Percentiles rank a stretch among this genome's conserved stretches.
phyloP scores from a whole-genome alignment of 1,140 invertebrate genomes.

The Neodiprion pinetum region DNA sequence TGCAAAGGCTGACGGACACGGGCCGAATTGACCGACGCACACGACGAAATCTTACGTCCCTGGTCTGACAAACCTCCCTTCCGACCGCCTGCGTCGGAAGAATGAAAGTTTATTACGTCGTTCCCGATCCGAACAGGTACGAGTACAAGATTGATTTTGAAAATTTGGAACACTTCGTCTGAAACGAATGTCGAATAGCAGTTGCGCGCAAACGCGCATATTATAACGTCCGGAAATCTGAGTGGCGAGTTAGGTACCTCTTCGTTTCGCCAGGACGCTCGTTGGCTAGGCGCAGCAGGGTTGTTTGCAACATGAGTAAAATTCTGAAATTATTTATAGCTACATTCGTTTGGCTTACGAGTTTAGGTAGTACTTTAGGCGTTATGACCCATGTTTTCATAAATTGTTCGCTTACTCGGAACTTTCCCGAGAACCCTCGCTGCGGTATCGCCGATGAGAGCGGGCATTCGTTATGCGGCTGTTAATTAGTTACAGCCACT shows the following conservation, averaged over 20 bases:
- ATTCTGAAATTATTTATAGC: neutral
- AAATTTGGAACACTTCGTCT: neutral
- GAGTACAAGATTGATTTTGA: neutral
- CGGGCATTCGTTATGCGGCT: neutral
- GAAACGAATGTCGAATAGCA: neutral
- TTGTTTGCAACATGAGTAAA: neutral
- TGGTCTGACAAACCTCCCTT: too few species aligned
- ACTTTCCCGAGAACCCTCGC: neutral
- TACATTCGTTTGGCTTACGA: conserved; percentile 7
- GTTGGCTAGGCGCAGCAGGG: neutral
- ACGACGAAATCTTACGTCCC: too few species aligned
- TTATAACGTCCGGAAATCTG: neutral
- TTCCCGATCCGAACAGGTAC: neutral
- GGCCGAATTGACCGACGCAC: too few species aligned
- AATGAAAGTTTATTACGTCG: neutral
- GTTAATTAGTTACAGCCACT: neutral
- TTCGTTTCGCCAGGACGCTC: neutral
- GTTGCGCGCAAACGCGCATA: neutral
- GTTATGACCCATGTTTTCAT: neutral
- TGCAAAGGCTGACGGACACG: too few species aligned
- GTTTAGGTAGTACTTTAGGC: neutral
- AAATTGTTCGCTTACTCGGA: conserved; percentile 2
- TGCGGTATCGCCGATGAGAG: neutral
- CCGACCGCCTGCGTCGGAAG: neutral
- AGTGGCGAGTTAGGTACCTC: neutral